phyloP scores from a whole-genome alignment of 2,888 invertebrate genomes.

The Tineola bisselliella region DNA sequence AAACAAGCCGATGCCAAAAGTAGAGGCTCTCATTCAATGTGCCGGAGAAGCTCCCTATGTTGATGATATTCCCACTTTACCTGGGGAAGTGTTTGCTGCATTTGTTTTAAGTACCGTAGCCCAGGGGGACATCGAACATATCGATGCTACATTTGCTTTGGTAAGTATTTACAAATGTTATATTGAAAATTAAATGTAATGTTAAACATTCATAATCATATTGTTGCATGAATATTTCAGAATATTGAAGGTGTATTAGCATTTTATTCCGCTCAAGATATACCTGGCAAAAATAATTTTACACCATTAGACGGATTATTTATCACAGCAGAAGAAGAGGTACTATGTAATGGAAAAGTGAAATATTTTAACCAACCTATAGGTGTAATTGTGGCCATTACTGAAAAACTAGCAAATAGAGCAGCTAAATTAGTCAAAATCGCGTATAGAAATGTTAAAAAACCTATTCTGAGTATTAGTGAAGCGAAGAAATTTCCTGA shows the following conservation, averaged over 20 bases:
- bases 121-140: conserved; percentile 44
- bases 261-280: conserved; percentile 71
- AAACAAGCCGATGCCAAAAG: conserved; percentile 71
- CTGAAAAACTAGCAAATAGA: conserved; percentile 64
- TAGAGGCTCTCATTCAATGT: conserved; percentile 63
- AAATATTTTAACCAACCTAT: conserved; percentile 74
- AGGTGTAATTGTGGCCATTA: conserved; percentile 75
- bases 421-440: conserved; percentile 67
- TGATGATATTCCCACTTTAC: conserved; percentile 65
- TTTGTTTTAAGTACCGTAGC: conserved; percentile 57
- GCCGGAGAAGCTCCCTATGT: conserved; percentile 72
- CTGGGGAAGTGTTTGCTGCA: conserved; percentile 69
- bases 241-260: conserved; percentile 71
- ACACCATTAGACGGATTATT: conserved; percentile 25
- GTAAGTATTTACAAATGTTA: conserved; percentile 28
- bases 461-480: conserved; percentile 39
- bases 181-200: too few relatives aligned
- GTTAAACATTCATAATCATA: not conserved
- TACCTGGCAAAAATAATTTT: conserved; percentile 70
- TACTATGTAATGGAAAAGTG: conserved; percentile 59
- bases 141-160: conserved; percentile 68
- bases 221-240: conserved; percentile 32
- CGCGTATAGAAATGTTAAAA: conserved; percentile 47
- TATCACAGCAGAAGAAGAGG: conserved; percentile 39
- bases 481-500: conserved; percentile 31